These are phyloP conservation scores for Hydraecia micacea DNA, from an alignment of 2,888 invertebrate species.

Conservation along the genomic window DNA sequence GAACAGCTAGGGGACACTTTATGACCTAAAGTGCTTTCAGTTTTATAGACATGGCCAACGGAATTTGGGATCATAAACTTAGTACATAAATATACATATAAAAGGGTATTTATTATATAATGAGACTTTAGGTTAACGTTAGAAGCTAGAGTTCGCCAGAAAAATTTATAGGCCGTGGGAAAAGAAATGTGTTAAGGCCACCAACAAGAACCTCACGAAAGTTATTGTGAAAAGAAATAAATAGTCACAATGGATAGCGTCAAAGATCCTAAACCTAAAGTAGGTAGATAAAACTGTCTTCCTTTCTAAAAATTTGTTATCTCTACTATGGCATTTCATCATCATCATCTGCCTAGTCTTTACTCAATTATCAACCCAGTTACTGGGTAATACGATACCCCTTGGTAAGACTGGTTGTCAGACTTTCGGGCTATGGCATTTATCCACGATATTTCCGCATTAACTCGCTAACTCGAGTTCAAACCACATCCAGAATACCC, in stretches of 20 bases:
- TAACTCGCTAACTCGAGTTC: not conserved
- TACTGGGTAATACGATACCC: not conserved
- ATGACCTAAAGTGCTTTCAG: slow-evolving; percentile 58
- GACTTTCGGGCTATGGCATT: not conserved
- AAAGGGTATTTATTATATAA: slow-evolving; percentile 37
- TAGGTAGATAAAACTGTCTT: not conserved
- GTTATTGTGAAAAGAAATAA: not conserved
- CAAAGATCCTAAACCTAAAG: no score
- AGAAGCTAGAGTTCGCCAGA: not conserved
- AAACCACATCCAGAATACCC: slow-evolving; percentile 20
- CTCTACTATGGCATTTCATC: not conserved
- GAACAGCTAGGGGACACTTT: slow-evolving; percentile 61
- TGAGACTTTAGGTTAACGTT: slow-evolving; percentile 1
- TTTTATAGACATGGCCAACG: slow-evolving; percentile 58
- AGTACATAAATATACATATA: slow-evolving; percentile 51
- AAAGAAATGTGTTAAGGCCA: not conserved
- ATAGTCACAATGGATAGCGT: not conserved
- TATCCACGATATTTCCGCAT: not conserved
- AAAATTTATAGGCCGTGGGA: not conserved
- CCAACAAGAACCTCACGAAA: not conserved
- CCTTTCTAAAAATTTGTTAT: not conserved
- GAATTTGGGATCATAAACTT: slow-evolving; percentile 57
- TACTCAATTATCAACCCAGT: not conserved
- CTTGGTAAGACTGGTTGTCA: no score
- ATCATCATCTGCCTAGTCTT: no score